Conservation (phyloP, 2,797 vertebrate species). For the Sternarchorhynchus goeldii region DNA sequence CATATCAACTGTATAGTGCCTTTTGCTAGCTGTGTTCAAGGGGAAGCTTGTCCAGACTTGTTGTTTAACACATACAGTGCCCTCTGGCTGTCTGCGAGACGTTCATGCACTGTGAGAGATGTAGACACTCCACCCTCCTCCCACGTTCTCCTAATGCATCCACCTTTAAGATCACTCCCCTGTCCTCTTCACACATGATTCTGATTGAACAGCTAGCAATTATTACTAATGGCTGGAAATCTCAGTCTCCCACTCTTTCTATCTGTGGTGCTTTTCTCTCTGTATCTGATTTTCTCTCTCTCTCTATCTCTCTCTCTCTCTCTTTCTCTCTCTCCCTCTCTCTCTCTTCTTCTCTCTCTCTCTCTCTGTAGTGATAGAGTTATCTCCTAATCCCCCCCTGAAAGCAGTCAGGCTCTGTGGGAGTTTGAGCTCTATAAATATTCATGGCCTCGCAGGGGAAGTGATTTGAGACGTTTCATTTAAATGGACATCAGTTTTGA, state of each 20-base stretch:
- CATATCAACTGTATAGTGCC: too few species aligned
- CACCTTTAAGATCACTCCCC: slow-evolving; percentile 8
- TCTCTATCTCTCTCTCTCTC: background rate
- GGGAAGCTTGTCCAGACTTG: too few species aligned
- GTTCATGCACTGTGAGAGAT: background rate
- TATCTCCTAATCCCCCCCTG: slow-evolving; percentile 17
- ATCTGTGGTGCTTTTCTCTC: background rate
- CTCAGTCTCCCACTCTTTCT: background rate
- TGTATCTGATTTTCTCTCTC: background rate
- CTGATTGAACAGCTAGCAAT: slow-evolving; percentile 19
- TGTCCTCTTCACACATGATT: slow-evolving; percentile 3
- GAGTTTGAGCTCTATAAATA: slow-evolving; percentile 22
- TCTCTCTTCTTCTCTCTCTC: slow-evolving; percentile 4
- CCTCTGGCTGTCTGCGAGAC: background rate
- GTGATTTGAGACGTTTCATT: slow-evolving; percentile 37
- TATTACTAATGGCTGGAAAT: slow-evolving; percentile 22
- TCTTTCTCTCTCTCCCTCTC: background rate
- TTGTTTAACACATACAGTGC: too few species aligned
- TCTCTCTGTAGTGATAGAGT: slow-evolving; percentile 17
- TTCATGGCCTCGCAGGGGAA: slow-evolving; percentile 28
- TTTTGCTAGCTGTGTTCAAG: too few species aligned
- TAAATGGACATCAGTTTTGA: slow-evolving; percentile 28
- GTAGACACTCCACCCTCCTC: background rate
- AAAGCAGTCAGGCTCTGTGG: slow-evolving; percentile 23
- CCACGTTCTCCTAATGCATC: background rate